Evolutionary conservation across 2,113 vertebrate genomes (phyloP).

Genomic region (Perca flavescens): DNA sequence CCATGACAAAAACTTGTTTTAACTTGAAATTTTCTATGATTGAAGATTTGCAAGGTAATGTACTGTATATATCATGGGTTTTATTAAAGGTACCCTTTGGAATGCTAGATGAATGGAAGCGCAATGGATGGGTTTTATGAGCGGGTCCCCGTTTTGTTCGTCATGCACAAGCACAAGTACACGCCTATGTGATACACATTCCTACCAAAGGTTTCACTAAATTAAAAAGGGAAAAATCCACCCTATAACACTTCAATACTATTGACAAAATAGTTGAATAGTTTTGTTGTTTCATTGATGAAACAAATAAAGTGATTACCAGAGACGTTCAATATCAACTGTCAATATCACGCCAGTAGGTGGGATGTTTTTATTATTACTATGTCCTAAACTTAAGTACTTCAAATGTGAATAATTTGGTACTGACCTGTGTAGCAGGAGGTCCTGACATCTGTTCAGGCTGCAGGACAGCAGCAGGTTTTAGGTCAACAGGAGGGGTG

Average conservation of each 20-base stretch:
- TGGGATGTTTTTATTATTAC: background rate
- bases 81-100: no score
- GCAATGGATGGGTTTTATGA: no score
- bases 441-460: slow-evolving; percentile 48
- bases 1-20: background rate
- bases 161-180: no score
- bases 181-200: no score
- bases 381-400: background rate
- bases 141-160: background rate
- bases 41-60: no score
- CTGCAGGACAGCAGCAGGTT: slow-evolving; percentile 8
- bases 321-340: background rate
- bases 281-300: background rate
- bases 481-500: slow-evolving; percentile 14
- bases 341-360: no score
- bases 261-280: background rate
- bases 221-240: no score
- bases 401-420: background rate
- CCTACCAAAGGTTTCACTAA: no score
- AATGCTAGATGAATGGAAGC: no score
- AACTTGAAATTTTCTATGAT: no score
- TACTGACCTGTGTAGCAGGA: slow-evolving; percentile 60
- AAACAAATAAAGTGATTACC: background rate
- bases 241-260: background rate
- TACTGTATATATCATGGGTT: no score